phyloP scores from a whole-genome alignment of 2,888 invertebrate species.

The Hipparchia semele region DNA sequence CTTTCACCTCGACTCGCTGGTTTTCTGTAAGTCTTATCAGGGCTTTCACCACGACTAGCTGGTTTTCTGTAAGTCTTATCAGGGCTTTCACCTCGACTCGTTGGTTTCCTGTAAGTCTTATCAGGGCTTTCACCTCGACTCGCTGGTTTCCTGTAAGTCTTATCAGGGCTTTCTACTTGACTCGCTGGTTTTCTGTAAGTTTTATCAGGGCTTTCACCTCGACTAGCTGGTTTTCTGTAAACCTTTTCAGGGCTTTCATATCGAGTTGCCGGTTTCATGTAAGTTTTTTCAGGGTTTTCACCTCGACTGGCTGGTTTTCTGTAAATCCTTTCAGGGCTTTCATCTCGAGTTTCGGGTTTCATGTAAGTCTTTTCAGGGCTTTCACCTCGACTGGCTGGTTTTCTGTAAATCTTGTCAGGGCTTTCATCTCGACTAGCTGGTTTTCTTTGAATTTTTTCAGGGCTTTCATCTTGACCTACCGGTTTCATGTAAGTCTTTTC shows the following conservation, averaged over 20 bases:
- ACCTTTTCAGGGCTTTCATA: too few relatives aligned
- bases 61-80: neutral
- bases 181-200: too few relatives aligned
- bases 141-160: neutral
- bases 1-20: neutral
- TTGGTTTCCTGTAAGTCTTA: neutral
- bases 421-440: slow-evolving; percentile 72
- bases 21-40: neutral
- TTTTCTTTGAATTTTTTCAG: slow-evolving; percentile 66
- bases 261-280: too few relatives aligned
- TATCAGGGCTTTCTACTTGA: neutral
- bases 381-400: slow-evolving; percentile 63
- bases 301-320: slow-evolving; percentile 55
- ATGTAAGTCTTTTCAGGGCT: slow-evolving; percentile 40
- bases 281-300: slow-evolving; percentile 41
- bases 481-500: slow-evolving; percentile 5
- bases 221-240: too few relatives aligned
- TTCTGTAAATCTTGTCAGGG: slow-evolving; percentile 68
- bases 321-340: slow-evolving; percentile 40
- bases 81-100: neutral
- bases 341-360: slow-evolving; percentile 24
- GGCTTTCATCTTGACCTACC: slow-evolving; percentile 59
- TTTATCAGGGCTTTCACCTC: too few relatives aligned
- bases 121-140: neutral
- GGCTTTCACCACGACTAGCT: neutral